Evolutionary conservation across 2,797 vertebrate species (phyloP), one percentile per base, ranked within the genome.

Genomic region (Uromys caudimaculatus): DNA sequence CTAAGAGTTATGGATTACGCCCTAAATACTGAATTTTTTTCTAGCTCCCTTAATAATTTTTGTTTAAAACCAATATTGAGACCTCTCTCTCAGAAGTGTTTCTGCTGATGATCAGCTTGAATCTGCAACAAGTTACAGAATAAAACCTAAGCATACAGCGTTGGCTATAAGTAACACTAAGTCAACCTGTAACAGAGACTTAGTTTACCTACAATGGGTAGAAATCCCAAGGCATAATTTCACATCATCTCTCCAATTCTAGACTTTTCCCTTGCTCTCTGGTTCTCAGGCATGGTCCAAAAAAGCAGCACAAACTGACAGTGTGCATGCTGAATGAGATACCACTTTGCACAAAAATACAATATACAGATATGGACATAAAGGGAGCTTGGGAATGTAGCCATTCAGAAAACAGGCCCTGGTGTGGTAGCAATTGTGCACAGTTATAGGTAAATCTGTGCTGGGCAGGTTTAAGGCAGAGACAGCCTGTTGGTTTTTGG

Each of bases 21-120:
- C n/a, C 75, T 47, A 91, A n/a, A 24, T 29, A 44, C 77, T 83
- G 73, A 9, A 50, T n/a, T 77, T 90, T 91, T 64, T 47, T 92
- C 85, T 76, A 75, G 41, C 27, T 95, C 47, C 60, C 73, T 82
- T 67, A 93, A 47, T 89, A 64, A 90, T 93, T 54, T 35, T 69
- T 79, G 64, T 56, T 58, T 62, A 89, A 35, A 95, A 75, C 38
- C 81, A 92, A 89, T 47, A 35, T 35, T 35, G 19, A 88, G 54
- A 93, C 82, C 32, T 76, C 35, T 17, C 54, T 50, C 32, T 73
- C 50, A 14, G 21, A 62, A 86, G 11, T 41, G 47, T 71, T 90
- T 17, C 6, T 76, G 14, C 58, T 88, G 76, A 38, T 47, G 73
- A 81, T 35, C 19, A 91, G 52, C 82, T 83, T 94, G 47, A 83